phyloP scores from a whole-genome alignment of 2,113 vertebrate genomes.

The Melozone crissalis region DNA sequence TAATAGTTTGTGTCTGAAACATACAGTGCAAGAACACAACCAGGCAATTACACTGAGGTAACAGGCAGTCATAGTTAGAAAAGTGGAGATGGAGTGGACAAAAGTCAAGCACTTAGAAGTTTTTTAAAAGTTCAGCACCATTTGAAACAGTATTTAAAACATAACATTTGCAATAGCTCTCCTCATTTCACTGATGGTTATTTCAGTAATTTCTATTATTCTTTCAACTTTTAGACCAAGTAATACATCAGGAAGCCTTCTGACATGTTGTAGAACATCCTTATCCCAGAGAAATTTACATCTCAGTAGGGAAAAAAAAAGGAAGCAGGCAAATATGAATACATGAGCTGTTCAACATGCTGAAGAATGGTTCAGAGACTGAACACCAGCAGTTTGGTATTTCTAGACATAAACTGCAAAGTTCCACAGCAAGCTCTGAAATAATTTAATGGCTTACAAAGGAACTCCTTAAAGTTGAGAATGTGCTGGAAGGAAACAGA shows the following conservation, averaged over 20 bases:
- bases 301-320: background rate
- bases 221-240: background rate
- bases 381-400: background rate
- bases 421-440: background rate
- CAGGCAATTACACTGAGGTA: background rate
- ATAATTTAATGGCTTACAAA: background rate
- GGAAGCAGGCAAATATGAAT: background rate
- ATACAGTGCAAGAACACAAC: background rate
- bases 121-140: background rate
- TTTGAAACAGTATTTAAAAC: background rate
- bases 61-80: background rate
- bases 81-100: rapidly evolving
- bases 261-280: background rate
- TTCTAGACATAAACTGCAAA: background rate
- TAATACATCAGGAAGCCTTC: background rate
- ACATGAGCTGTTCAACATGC: background rate
- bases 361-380: background rate
- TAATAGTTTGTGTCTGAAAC: background rate
- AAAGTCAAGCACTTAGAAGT: background rate
- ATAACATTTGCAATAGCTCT: background rate
- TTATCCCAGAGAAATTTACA: background rate
- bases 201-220: background rate
- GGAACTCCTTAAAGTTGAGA: background rate
- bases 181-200: background rate
- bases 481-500: background rate